Evolutionary conservation across 2,888 invertebrate species (phyloP), one percentile per base, ranked within the genome.

Genomic region (Hemaris fuciformis): DNA sequence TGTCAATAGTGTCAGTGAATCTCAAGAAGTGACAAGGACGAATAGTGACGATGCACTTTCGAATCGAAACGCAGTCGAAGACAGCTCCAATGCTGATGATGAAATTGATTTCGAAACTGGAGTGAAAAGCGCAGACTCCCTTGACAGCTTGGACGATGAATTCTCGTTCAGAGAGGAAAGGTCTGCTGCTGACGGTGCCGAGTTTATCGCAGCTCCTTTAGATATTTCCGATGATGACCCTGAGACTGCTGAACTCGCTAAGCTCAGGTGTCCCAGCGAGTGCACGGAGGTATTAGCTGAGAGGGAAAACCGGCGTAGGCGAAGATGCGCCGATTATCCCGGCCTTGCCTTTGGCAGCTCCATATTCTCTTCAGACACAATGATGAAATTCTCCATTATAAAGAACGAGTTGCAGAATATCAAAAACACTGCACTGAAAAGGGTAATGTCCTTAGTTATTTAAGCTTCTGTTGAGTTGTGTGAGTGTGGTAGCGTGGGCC

Each of bases 301-400:
- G 81, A 94, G 97, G 66, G 97, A 97, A 81, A 95, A 94, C 63
- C 93, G 96, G 59, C 94, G 96, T 74, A 94, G 95, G 74, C 93
- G 96, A 75, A 94, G 97, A 87, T 98, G 98, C 88, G 96, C 97
- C 43, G 98, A 98, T 84, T 98, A 98, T 91, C 98, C 98, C 0
- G 98, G 98, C 27, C 90, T 98, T 64, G 98, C 98, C 1, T 97
- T 98, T 83, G 98, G 97, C 59, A 96, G 96, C 73, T 98, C 98
- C 68, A 96, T 98, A 83, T 98, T 98, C 93, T 98, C 98, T 82
- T 98, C 98, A 62, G 98, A 98, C 85, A 98, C 99, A 8, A 96
- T 99, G 95, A 98, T 99, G 97, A 99, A 98, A 93, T 98, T 99
- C 91, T 97, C 97, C 87, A 96, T 99, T 74, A 99, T 99, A 85